Conservation (phyloP, 30 jellyfish, hydroid and myxozoan genomes). For the Pseudorhiza aurosa region DNA sequence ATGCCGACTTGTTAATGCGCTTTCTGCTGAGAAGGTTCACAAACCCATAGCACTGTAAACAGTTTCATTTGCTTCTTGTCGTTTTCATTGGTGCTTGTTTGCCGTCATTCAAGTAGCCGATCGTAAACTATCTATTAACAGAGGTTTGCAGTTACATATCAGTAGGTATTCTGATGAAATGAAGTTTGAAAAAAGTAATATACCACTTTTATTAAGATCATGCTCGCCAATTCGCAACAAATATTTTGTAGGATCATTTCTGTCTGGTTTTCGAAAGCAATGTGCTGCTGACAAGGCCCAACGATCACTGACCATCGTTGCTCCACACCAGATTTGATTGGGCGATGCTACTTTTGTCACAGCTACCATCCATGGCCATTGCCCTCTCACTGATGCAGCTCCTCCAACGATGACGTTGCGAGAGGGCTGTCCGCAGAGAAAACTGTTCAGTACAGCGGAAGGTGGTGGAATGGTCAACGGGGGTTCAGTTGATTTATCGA, state of each 20-base stretch:
- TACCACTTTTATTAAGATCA: slow-evolving; percentile 31
- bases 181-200: background rate
- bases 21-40: too few species aligned
- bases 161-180: too few species aligned
- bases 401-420: slow-evolving; percentile 54
- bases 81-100: too few species aligned
- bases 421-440: slow-evolving; percentile 21
- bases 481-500: background rate
- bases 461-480: slow-evolving; percentile 34
- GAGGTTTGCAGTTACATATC: too few species aligned
- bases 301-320: slow-evolving; percentile 50
- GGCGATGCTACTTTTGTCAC: slow-evolving; percentile 31
- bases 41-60: too few species aligned
- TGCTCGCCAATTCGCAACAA: slow-evolving; percentile 56
- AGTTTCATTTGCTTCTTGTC: too few species aligned
- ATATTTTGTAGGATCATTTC: slow-evolving; percentile 23
- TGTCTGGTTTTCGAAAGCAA: slow-evolving; percentile 32
- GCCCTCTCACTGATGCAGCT: slow-evolving; percentile 22
- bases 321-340: slow-evolving; percentile 59
- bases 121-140: too few species aligned
- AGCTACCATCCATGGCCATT: slow-evolving; percentile 80
- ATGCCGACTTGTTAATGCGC: too few species aligned
- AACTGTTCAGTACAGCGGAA: slow-evolving; percentile 33
- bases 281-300: slow-evolving; percentile 79
- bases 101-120: too few species aligned